phyloP scores from a whole-genome alignment of 2,888 invertebrate species.

The Hypolimnas misippus region DNA sequence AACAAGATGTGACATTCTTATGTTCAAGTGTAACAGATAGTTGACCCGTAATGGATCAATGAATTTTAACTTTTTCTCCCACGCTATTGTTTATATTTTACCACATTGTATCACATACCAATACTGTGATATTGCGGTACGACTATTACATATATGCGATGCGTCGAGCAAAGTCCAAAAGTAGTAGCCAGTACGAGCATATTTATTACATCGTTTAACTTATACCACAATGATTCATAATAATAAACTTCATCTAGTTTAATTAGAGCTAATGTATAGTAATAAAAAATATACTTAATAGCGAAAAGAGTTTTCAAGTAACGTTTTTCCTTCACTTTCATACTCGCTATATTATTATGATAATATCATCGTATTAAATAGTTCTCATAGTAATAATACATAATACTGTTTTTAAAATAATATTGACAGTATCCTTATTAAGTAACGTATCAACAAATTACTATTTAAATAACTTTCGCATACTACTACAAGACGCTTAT shows the following conservation, averaged over 20 bases:
- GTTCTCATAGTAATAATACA: too few relatives aligned
- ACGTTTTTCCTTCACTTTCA: too few relatives aligned
- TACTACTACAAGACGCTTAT: too few relatives aligned
- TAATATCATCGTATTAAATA: too few relatives aligned
- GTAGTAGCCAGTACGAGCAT: neutral
- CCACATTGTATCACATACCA: neutral
- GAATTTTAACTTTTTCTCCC: conserved; percentile 27
- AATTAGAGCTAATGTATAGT: neutral
- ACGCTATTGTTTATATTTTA: conserved; percentile 21
- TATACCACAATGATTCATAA: neutral
- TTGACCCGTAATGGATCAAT: conserved; percentile 38
- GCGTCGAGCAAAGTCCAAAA: neutral
- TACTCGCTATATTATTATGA: too few relatives aligned
- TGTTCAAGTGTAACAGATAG: conserved; percentile 43
- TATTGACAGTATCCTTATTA: too few relatives aligned
- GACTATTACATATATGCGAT: neutral
- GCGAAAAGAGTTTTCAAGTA: too few relatives aligned
- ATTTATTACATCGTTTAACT: neutral
- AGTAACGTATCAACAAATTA: too few relatives aligned
- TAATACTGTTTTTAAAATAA: too few relatives aligned
- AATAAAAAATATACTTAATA: neutral
- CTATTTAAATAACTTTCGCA: too few relatives aligned
- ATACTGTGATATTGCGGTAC: neutral
- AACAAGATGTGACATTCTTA: conserved; percentile 62
- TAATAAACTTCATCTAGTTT: neutral